Percentiles rank a stretch among this genome's conserved stretches.
These are phyloP conservation scores for Drosophila crucigera DNA, from an alignment of 2,888 invertebrate genomes.

Conservation along the genomic window DNA sequence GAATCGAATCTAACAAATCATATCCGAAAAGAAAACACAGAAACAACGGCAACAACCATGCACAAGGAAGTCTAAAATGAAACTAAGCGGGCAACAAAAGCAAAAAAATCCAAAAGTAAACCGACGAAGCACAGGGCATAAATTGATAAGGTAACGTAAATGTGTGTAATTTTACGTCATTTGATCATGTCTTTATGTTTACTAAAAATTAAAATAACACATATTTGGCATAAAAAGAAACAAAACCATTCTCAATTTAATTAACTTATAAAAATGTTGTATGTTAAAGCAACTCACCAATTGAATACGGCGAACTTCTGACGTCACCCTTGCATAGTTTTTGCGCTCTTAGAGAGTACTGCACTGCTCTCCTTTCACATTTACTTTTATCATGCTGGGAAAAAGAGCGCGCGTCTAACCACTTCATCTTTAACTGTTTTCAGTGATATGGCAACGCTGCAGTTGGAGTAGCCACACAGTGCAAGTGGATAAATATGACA, in stretches of 20 bases:
- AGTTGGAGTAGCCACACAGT: slow-evolving; percentile 8
- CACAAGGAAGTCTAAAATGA: slow-evolving; percentile 60
- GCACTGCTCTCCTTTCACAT: background rate
- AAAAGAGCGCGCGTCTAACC: slow-evolving; percentile 5
- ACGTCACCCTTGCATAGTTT: slow-evolving; percentile 22
- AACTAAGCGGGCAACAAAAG: slow-evolving; percentile 58
- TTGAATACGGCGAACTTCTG: background rate
- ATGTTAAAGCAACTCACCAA: background rate
- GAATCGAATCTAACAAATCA: slow-evolving; percentile 53
- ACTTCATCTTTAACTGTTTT: slow-evolving; percentile 17
- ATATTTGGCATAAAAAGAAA: background rate
- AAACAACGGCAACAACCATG: slow-evolving; percentile 56
- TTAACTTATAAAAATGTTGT: background rate
- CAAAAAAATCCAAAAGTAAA: slow-evolving; percentile 48
- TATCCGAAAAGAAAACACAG: slow-evolving; percentile 57
- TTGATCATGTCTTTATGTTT: background rate
- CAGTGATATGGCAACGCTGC: slow-evolving; percentile 36
- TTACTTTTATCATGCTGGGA: slow-evolving; percentile 10
- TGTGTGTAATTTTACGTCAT: background rate
- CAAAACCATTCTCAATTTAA: background rate
- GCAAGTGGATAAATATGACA: slow-evolving; percentile 8
- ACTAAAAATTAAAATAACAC: background rate
- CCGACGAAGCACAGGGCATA: slow-evolving; percentile 33
- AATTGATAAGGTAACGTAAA: slow-evolving; percentile 31
- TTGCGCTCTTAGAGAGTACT: slow-evolving; percentile 20